Percentiles rank a stretch among this genome's conserved stretches.
phyloP scores from a whole-genome alignment of 23 tunicate genomes.

The Ascidia mentula region DNA sequence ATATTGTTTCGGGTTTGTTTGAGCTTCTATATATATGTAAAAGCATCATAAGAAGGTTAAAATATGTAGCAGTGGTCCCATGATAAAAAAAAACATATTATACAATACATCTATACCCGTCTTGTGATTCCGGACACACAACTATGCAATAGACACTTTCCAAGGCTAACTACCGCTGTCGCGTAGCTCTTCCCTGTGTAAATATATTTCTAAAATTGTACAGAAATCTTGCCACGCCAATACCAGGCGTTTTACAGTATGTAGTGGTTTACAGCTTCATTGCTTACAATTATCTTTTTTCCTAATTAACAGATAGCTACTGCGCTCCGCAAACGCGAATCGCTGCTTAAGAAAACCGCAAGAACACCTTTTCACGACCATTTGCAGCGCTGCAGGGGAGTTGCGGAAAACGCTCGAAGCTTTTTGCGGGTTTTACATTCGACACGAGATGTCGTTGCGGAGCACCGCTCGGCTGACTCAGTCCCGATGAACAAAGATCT shows the following conservation, averaged over 20 bases:
- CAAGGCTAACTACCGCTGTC: too few relatives aligned
- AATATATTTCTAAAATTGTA: too few relatives aligned
- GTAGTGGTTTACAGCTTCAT: too few relatives aligned
- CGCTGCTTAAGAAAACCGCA: not conserved
- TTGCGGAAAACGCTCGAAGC: not conserved
- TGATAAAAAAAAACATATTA: too few relatives aligned
- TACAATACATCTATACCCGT: too few relatives aligned
- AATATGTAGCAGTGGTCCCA: too few relatives aligned
- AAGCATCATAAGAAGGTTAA: too few relatives aligned
- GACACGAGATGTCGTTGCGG: conserved; percentile 34
- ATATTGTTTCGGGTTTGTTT: conserved; percentile 13
- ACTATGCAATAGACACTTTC: too few relatives aligned
- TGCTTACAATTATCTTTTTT: not conserved
- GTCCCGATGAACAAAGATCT: conserved; percentile 20
- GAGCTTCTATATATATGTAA: not conserved
- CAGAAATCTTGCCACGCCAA: too few relatives aligned
- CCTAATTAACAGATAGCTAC: conserved; percentile 17
- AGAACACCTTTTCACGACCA: not conserved
- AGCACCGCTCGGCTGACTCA: conserved; percentile 8
- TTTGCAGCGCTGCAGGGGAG: not conserved
- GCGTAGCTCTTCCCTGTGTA: too few relatives aligned
- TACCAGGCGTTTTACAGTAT: too few relatives aligned
- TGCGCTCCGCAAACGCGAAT: conserved; percentile 21
- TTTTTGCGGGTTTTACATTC: not conserved
- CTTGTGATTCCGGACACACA: too few relatives aligned